Percentiles rank a stretch among this genome's conserved stretches.
phyloP scores from a whole-genome alignment of 2,888 invertebrate species.

The Strigamia transsilvanica region DNA sequence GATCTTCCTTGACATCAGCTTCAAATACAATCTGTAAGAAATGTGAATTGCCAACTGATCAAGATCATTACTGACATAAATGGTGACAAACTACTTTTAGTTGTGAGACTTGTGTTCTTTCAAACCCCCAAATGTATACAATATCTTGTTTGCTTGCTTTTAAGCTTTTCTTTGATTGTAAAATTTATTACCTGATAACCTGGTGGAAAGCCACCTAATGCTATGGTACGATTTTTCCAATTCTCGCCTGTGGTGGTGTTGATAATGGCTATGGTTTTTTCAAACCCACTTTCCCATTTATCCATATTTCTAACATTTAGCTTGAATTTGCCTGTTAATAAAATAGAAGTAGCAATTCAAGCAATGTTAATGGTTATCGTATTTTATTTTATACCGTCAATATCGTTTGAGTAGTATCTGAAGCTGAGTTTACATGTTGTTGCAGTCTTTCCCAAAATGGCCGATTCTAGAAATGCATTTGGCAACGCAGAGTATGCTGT shows the following conservation, averaged over 20 bases:
- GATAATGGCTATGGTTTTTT: background rate
- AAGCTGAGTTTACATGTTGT: conserved; percentile 23
- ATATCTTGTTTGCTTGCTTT: too few species aligned
- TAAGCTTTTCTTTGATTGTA: too few species aligned
- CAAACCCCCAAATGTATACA: too few species aligned
- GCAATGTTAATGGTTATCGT: background rate
- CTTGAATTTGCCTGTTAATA: background rate
- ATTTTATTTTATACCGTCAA: background rate
- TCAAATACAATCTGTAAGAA: conserved; percentile 24
- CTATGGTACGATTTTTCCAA: background rate
- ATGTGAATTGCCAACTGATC: too few species aligned
- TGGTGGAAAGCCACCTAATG: background rate
- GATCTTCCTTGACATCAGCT: background rate
- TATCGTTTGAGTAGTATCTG: background rate
- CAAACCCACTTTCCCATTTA: background rate
- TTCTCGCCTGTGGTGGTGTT: background rate
- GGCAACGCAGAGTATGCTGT: background rate
- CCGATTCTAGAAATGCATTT: background rate
- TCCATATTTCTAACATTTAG: background rate
- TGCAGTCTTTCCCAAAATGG: background rate
- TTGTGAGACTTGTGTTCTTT: too few species aligned
- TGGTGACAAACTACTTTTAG: background rate
- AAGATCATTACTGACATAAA: too few species aligned
- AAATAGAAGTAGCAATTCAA: background rate
- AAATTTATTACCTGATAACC: conserved; percentile 7